Base-by-base conservation (phyloP, 2,888 invertebrate species). In the Phalera bucephala region DNA sequence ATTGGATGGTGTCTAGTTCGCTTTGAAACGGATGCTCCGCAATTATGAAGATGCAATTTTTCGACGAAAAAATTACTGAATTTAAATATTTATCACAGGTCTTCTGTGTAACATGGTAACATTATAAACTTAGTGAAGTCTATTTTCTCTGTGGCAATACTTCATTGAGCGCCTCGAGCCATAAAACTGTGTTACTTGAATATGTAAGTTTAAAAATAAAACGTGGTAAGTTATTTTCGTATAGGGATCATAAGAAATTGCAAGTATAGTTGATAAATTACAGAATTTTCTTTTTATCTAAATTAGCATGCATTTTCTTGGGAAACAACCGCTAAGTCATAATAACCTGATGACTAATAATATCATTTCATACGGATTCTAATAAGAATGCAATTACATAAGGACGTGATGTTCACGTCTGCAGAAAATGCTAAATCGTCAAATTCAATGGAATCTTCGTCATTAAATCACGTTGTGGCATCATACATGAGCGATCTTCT, bases 1-100 rank as follows among this genome's bases (percentile, higher is more conserved):
- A 71, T 67, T 65, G 67, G 56, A 59, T 54, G 39, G 49, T 52
- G 59, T 62, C 63, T 63, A 64, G 60, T 66, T 55, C 39, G 56
- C 52, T 49, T 63, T 42, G 39, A 48, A 61, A 66, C 56, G 46
- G 49, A 67, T 63, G 60, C 50, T 30, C 38, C 52, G 53, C 52
- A 71, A 72, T 74, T 73, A 72, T 41, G 45, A 30, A 34, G 49
- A 55, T 51, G 59, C 51, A 58, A 52, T 54, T 55, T 57, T 68
- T 62, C 49, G 45, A 64, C 47, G 55, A 55, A 37, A 46, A 54
- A 51, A 58, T 55, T 49, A 32, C 28, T 15, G 13, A 28, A 28
- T 28, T 28, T n/a, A 6, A 4, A 4, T 17, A 4, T 17, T 17
- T 17, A 4, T 17, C 6, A n/a, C n/a, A n/a, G n/a, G n/a, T n/a